Conservation (phyloP, 2,888 invertebrate species). For the Mylabris sibirica region DNA sequence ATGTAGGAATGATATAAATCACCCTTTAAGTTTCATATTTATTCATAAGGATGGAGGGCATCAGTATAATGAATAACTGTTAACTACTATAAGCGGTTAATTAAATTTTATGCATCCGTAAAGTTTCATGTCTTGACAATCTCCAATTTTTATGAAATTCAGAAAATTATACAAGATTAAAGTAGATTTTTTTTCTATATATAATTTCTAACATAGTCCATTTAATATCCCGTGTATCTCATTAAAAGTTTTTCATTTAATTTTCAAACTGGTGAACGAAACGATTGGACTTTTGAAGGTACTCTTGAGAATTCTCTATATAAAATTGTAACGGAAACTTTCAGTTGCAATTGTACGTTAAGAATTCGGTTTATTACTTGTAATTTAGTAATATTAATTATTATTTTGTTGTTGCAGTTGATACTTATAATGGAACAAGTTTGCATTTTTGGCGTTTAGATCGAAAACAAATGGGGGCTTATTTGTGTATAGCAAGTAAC, state of each 20-base stretch:
- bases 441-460: slow-evolving; percentile 81
- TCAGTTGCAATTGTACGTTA: not conserved
- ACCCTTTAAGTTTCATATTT: slow-evolving; percentile 37
- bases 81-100: slow-evolving; percentile 43
- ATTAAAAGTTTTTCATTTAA: slow-evolving; percentile 29
- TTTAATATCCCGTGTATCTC: slow-evolving; percentile 19
- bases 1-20: slow-evolving; percentile 30
- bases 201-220: not conserved
- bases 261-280: slow-evolving; percentile 17
- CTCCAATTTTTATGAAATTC: slow-evolving; percentile 14
- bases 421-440: slow-evolving; percentile 78
- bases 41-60: slow-evolving; percentile 41
- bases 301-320: not conserved
- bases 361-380: not conserved
- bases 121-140: slow-evolving; percentile 27
- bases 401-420: slow-evolving; percentile 63
- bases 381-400: too few species aligned
- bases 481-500: slow-evolving; percentile 91
- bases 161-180: not conserved
- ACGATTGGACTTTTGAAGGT: not conserved
- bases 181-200: not conserved
- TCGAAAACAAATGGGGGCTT: slow-evolving; percentile 89
- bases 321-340: not conserved
- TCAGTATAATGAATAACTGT: slow-evolving; percentile 43
- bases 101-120: slow-evolving; percentile 53